phyloP scores from a whole-genome alignment of 2,113 vertebrate species.

The Tenrec ecaudatus region DNA sequence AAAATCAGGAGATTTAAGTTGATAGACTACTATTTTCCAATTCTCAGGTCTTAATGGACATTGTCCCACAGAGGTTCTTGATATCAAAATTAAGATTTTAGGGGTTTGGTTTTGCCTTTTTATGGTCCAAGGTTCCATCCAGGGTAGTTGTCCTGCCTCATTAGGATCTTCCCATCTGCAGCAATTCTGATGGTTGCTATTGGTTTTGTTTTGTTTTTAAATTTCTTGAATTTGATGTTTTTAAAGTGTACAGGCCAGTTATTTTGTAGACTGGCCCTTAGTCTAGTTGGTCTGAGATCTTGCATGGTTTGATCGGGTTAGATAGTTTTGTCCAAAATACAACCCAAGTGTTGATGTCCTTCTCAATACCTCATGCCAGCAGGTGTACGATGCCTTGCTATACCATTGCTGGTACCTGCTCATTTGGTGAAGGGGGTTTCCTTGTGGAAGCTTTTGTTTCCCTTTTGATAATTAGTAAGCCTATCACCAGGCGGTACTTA shows the following conservation, averaged over 20 bases:
- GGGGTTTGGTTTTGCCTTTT: neutral
- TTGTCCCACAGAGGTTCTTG: neutral
- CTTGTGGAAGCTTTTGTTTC: neutral
- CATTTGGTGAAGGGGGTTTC: neutral
- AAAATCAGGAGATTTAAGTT: neutral
- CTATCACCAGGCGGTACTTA: neutral
- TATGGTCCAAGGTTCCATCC: neutral
- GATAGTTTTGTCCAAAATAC: accelerated
- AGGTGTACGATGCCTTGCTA: accelerated
- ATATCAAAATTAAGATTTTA: neutral
- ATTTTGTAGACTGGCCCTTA: neutral
- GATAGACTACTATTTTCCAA: neutral
- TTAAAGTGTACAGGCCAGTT: neutral
- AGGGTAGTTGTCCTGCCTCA: neutral
- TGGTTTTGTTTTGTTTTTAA: neutral
- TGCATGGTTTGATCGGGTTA: accelerated
- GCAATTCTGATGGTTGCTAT: neutral
- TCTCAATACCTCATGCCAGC: accelerated
- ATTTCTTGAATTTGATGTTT: neutral
- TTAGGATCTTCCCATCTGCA: neutral
- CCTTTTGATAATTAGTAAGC: neutral
- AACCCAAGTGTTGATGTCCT: accelerated
- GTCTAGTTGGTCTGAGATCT: neutral
- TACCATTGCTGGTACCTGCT: neutral
- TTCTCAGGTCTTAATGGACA: neutral